A percentile compares a stretch with the other conserved stretches of the same genome.
These are phyloP conservation scores for Dipodomys ordii DNA, from an alignment of 2,113 vertebrate genomes.

Conservation along the genomic window DNA sequence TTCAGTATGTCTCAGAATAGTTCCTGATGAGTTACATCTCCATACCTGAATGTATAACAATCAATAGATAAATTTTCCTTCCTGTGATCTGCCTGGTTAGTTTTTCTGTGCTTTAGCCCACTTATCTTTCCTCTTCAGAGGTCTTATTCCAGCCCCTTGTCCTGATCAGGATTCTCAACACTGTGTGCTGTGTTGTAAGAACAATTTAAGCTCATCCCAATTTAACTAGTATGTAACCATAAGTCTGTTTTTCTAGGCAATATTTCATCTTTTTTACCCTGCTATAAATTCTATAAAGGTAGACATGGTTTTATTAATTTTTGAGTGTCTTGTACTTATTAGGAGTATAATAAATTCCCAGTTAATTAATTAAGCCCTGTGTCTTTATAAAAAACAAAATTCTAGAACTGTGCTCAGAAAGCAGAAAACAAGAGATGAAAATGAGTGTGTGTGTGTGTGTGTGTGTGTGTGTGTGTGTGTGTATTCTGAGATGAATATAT, in stretches of 20 bases:
- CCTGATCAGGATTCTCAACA: not conserved
- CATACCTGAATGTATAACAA: not conserved
- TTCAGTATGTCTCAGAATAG: not conserved
- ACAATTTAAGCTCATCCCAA: not conserved
- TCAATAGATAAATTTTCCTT: not conserved
- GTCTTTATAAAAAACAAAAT: not conserved
- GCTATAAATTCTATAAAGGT: not conserved
- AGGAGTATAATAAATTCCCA: not conserved
- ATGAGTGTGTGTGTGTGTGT: not conserved
- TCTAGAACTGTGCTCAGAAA: not conserved
- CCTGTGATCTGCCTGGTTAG: not conserved
- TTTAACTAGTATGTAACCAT: not conserved
- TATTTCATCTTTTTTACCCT: slow-evolving; percentile 9
- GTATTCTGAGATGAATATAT: not conserved
- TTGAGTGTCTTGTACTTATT: not conserved
- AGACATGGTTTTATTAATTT: not conserved
- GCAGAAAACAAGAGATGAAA: not conserved
- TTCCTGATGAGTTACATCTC: not conserved
- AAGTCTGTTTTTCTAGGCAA: not conserved
- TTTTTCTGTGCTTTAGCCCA: not conserved
- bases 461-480: not conserved
- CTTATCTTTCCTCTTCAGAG: not conserved
- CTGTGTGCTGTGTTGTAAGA: not conserved
- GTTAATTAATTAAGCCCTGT: not conserved
- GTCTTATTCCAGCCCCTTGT: not conserved